phyloP scores from a whole-genome alignment of 2,113 vertebrate genomes.

The Trogon surrucura region DNA sequence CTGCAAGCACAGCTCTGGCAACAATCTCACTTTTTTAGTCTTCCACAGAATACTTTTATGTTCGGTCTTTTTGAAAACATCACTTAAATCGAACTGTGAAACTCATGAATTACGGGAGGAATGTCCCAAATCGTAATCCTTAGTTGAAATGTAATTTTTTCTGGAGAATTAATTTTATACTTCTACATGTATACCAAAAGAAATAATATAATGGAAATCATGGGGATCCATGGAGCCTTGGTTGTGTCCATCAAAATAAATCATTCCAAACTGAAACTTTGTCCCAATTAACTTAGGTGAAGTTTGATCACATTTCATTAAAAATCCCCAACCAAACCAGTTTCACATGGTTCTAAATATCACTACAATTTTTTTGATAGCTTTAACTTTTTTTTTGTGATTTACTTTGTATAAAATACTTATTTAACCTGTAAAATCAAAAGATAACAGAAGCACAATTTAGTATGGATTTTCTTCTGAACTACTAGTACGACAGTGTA shows the following conservation, averaged over 20 bases:
- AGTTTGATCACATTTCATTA: neutral
- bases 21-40: neutral
- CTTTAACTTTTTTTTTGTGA: neutral
- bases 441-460: neutral
- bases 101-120: neutral
- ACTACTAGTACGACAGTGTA: neutral
- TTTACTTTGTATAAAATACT: neutral
- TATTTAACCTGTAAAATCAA: neutral
- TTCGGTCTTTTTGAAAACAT: neutral
- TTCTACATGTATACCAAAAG: neutral
- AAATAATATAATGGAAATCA: neutral
- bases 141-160: neutral
- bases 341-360: neutral
- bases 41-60: neutral
- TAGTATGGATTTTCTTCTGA: neutral
- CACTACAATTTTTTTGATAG: neutral
- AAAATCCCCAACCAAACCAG: neutral
- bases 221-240: accelerated
- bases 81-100: neutral
- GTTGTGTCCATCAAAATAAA: neutral
- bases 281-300: neutral
- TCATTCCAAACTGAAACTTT: neutral
- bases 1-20: neutral
- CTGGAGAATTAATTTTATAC: neutral
- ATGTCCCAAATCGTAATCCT: neutral